These are phyloP conservation scores for Anastatus disparis DNA, from an alignment of 1,140 invertebrate genomes.

Conservation along the genomic window DNA sequence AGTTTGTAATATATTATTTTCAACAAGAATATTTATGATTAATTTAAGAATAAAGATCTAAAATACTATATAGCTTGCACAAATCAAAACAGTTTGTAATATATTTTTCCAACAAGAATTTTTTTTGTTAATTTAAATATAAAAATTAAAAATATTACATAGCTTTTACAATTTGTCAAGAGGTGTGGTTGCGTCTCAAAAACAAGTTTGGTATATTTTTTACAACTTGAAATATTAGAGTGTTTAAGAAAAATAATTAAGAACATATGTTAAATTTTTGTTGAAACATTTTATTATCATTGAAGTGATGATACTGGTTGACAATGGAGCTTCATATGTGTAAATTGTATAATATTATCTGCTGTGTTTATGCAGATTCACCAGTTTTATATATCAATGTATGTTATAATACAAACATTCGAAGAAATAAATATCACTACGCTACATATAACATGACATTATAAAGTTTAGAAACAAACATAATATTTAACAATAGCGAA, in stretches of 20 bases:
- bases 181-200: too few relatives aligned
- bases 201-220: too few relatives aligned
- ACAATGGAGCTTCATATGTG: conserved; percentile 17
- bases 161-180: too few relatives aligned
- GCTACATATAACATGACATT: conserved; percentile 38
- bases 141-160: too few relatives aligned
- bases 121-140: too few relatives aligned
- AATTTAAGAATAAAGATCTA: too few relatives aligned
- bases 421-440: conserved; percentile 37
- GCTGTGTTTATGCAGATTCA: conserved; percentile 17
- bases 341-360: conserved; percentile 28
- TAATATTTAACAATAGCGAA: conserved; percentile 39
- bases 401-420: conserved; percentile 31
- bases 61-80: too few relatives aligned
- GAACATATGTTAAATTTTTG: conserved; percentile 9
- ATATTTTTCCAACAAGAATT: too few relatives aligned
- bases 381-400: conserved; percentile 33
- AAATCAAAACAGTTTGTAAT: too few relatives aligned
- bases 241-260: background rate
- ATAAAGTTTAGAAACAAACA: conserved; percentile 42
- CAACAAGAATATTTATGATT: too few relatives aligned
- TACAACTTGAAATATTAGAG: too few relatives aligned
- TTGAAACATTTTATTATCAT: conserved; percentile 31
- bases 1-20: too few relatives aligned
- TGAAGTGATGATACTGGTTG: conserved; percentile 15